Evolutionary conservation across 2,113 vertebrate genomes (phyloP).

Genomic region (Irena cyanogastra): DNA sequence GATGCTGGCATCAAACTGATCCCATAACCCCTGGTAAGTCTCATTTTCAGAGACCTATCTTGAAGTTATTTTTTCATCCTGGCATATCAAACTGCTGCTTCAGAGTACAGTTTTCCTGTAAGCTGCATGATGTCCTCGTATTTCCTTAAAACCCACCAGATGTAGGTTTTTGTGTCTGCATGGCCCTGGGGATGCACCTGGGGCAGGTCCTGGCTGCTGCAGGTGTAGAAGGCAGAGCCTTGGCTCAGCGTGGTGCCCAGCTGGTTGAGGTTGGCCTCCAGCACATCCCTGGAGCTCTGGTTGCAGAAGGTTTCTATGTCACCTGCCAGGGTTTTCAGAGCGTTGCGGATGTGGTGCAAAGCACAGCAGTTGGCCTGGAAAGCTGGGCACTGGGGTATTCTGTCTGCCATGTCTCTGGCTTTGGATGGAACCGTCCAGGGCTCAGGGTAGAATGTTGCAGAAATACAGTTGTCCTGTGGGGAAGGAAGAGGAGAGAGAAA

Average conservation of each 20-base stretch:
- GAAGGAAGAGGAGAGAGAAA: background rate
- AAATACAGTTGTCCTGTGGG: rapidly evolving
- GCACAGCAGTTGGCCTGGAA: background rate
- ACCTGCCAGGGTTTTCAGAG: rapidly evolving
- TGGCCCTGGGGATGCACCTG: rapidly evolving
- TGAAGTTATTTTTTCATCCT: background rate
- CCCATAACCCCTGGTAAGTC: background rate
- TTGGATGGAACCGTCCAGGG: rapidly evolving
- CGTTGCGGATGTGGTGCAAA: background rate
- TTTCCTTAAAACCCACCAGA: background rate
- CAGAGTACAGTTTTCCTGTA: rapidly evolving
- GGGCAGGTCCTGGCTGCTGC: rapidly evolving
- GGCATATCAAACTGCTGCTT: rapidly evolving
- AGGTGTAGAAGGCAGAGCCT: background rate
- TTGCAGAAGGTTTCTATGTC: background rate
- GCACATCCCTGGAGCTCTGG: rapidly evolving
- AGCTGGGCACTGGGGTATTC: rapidly evolving
- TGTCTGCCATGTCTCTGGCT: rapidly evolving
- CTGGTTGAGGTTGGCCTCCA: background rate
- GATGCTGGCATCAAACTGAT: background rate
- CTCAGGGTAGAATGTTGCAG: rapidly evolving
- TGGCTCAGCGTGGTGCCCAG: rapidly evolving
- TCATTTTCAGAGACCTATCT: background rate
- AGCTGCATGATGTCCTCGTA: background rate
- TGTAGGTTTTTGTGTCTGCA: rapidly evolving